Conservation (phyloP, 2,113 vertebrate genomes). For the Glaucomys volans region DNA sequence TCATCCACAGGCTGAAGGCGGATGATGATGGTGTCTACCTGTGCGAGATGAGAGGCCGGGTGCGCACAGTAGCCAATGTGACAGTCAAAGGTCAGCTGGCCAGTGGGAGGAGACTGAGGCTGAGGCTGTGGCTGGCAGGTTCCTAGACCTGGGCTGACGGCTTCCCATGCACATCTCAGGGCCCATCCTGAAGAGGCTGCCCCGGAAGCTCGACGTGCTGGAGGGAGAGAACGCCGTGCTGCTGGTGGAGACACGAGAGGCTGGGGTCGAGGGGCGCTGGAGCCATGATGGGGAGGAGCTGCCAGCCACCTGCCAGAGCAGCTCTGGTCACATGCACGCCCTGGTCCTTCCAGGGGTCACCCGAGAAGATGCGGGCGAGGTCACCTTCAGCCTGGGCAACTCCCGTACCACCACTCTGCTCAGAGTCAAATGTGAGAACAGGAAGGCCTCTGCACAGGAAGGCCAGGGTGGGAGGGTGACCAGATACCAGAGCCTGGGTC, state of each 20-base stretch:
- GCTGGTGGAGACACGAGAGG: slow-evolving; percentile 94
- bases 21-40: slow-evolving; percentile 98
- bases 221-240: slow-evolving; percentile 98
- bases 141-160: background rate
- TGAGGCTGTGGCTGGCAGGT: background rate
- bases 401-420: slow-evolving; percentile 96
- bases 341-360: slow-evolving; percentile 96
- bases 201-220: slow-evolving; percentile 95
- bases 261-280: slow-evolving; percentile 93
- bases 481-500: background rate
- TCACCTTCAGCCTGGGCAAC: slow-evolving; percentile 93
- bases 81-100: slow-evolving; percentile 93
- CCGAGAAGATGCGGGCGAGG: slow-evolving; percentile 93
- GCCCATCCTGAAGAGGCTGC: slow-evolving; percentile 89
- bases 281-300: slow-evolving; percentile 93
- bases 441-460: background rate
- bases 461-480: background rate
- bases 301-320: slow-evolving; percentile 93
- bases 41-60: slow-evolving; percentile 97
- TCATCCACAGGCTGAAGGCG: slow-evolving; percentile 93
- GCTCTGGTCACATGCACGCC: slow-evolving; percentile 95
- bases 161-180: slow-evolving; percentile 63
- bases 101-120: background rate
- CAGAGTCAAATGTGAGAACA: slow-evolving; percentile 94
- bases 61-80: slow-evolving; percentile 95